Evolutionary conservation across 2,113 vertebrate genomes (phyloP), one percentile per base, ranked within the genome.

Genomic region (Centropus unirufus): DNA sequence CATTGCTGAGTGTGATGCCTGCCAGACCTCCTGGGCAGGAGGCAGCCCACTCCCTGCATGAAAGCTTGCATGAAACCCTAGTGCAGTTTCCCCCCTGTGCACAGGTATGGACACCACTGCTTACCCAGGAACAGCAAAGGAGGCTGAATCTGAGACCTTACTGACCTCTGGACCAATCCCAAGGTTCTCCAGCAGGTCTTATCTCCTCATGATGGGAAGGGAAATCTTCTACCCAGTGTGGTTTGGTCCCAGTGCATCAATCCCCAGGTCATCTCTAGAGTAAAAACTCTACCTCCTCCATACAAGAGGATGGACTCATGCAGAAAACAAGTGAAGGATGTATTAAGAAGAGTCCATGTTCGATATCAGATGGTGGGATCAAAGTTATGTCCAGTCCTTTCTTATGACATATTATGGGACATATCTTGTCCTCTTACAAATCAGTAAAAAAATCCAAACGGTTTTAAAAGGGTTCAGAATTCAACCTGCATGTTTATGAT

Each of bases 1-100:
- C 1, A 0, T 9, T 8, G 4, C 29, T 57, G 32, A 64, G 27
- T 5, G 0, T 2, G 8, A 20, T 19, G 13, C 34, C 21, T 24
- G 2, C 8, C 34, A 30, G 22, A 11, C 1, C 21, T 23, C 30
- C 23, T 1, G 1, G 17, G 2, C 0, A 0, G 7, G 32, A 81
- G 5, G 24, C 30, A 46, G 4, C 14, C 16, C 4, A 1, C 63
- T 32, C 55, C 18, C 8, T 17, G 3, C 4, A 1, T 16, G 30
- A 29, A 6, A 27, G 8, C 47, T 29, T 58, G 51, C 15, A 17
- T 0, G 0, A 3, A 67, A 4, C 9, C 29, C 36, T 30, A 36
- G 18, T 30, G 47, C 46, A 26, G 10, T 16, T 40, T 64, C 7
- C 70, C 59, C 54, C 61, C 61, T 58, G 6, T 30, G 20, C 39